Base-by-base conservation (phyloP, 2,888 invertebrate genomes). In the Yponomeuta cagnagella region DNA sequence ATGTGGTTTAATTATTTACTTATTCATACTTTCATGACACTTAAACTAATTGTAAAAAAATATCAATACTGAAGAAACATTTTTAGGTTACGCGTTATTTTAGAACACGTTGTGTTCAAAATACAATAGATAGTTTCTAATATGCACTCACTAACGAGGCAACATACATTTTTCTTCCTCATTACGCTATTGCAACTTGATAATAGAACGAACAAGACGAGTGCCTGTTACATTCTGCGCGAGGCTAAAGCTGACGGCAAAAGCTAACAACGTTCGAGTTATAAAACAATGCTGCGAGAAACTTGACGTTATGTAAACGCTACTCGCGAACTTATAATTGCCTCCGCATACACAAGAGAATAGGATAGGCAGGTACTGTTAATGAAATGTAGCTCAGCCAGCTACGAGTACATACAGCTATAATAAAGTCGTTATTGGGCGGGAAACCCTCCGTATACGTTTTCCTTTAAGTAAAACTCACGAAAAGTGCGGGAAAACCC, bases 231-330 rank as follows among this genome's bases (percentile, higher is more conserved):
- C 52, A 58, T 58, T 58, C 52, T 58, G 52, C 52, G 52, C 52
- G 52, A 58, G 52, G 43, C 43, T 43, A 43, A 58, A 58, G 15
- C 52, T 58, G 52, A 58, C 52, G 52, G 52, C 52, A 58, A 58
- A 58, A 58, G 52, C 52, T 58, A 58, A 58, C 52, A 58, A 58
- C 52, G 52, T 58, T 58, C 52, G 52, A 65, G 12, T 65, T 65
- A 65, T 65, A 65, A 65, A 33, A 65, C 23, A 23, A 65, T 33
- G 65, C 65, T 65, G 23, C 65, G 31, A 65, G 65, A 65, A 65
- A 65, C 65, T 65, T 65, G 5, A 65, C 52, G 52, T 58, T 58
- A 58, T 58, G 52, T 58, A 58, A 58, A 58, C 52, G 52, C 15
- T 58, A 58, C 52, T 58, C 15, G 52, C 52, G 52, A 58, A 58